Conservation (phyloP, 2,888 invertebrate genomes). For the Ernsta delagoae region DNA sequence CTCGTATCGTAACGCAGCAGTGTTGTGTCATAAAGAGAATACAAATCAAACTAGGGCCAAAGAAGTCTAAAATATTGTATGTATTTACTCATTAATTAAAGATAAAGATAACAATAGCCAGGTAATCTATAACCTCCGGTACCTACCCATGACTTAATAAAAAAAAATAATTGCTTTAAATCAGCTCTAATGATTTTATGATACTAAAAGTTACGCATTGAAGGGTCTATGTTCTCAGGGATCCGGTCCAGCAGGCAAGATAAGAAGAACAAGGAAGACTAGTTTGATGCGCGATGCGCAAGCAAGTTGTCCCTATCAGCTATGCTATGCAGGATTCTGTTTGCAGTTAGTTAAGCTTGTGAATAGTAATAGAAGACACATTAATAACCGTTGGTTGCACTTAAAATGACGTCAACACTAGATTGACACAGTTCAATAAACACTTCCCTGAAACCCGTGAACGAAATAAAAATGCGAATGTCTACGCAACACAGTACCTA, state of each 20-base stretch:
- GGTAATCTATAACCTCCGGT: no score
- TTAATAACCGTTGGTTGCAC: slow-evolving; percentile 21
- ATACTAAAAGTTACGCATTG: neutral
- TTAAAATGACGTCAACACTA: slow-evolving; percentile 27
- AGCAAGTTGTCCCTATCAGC: slow-evolving; percentile 25
- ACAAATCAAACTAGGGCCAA: neutral
- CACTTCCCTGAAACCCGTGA: slow-evolving; percentile 24
- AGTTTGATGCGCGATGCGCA: slow-evolving; percentile 27
- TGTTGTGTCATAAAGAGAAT: neutral
- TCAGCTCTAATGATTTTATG: neutral
- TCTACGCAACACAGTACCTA: no score
- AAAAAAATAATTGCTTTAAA: neutral
- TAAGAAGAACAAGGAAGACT: slow-evolving; percentile 37
- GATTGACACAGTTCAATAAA: slow-evolving; percentile 32
- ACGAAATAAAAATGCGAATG: slow-evolving; percentile 1
- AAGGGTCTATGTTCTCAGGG: slow-evolving; percentile 19
- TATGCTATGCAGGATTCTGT: slow-evolving; percentile 16
- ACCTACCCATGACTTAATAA: no score
- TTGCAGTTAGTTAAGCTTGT: slow-evolving; percentile 7
- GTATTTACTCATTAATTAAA: no score
- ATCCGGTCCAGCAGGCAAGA: slow-evolving; percentile 34
- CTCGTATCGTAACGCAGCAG: slow-evolving; percentile 15
- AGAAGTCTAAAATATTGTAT: neutral
- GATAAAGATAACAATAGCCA: no score
- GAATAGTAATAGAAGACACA: slow-evolving; percentile 15